Conservation (phyloP, 2,888 invertebrate genomes). For the Pediacus dermestoides region DNA sequence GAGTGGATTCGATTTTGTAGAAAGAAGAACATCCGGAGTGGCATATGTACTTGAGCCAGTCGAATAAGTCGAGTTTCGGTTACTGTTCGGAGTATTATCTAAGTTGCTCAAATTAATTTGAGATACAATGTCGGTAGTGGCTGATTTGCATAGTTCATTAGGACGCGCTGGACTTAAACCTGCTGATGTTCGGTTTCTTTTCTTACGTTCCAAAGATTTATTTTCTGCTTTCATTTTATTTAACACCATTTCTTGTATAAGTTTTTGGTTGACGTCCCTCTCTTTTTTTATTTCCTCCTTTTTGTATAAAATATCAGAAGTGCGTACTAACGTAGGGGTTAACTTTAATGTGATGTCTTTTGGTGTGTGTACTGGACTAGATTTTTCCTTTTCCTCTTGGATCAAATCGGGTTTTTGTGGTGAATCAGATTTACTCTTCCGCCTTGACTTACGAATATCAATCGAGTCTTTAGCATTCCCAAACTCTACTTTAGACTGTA, state of each 20-base stretch:
- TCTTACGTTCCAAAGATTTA: conserved; percentile 58
- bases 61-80: conserved; percentile 22
- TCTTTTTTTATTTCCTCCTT: conserved; percentile 73
- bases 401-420: conserved; percentile 42
- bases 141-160: conserved; percentile 43
- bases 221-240: conserved; percentile 70
- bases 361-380: conserved; percentile 36
- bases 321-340: conserved; percentile 26
- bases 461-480: conserved; percentile 67
- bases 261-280: conserved; percentile 76
- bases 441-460: conserved; percentile 59
- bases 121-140: conserved; percentile 38
- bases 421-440: conserved; percentile 46
- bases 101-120: conserved; percentile 25
- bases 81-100: conserved; percentile 22
- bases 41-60: conserved; percentile 29
- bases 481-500: conserved; percentile 67
- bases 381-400: conserved; percentile 47
- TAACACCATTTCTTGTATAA: conserved; percentile 79
- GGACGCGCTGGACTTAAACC: conserved; percentile 33
- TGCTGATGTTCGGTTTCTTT: conserved; percentile 53
- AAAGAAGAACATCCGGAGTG: conserved; percentile 42
- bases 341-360: conserved; percentile 29
- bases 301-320: conserved; percentile 41
- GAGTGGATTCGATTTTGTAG: conserved; percentile 33